phyloP scores from a whole-genome alignment of 2,888 invertebrate genomes.

The Aspidiotus rigidus region DNA sequence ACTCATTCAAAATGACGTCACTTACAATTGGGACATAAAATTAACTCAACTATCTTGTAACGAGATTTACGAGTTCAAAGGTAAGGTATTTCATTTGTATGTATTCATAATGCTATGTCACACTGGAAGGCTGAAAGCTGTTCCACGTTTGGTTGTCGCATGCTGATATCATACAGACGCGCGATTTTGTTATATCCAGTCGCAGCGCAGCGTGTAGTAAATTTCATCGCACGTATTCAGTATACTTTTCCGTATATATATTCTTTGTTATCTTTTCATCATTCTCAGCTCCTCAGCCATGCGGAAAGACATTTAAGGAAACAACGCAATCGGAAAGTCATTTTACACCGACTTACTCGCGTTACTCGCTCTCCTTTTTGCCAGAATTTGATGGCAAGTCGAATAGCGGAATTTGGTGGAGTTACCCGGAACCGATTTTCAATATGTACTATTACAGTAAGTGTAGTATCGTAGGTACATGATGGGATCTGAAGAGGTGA shows the following conservation, averaged over 20 bases:
- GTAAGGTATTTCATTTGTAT: conserved; percentile 35
- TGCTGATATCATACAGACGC: not conserved
- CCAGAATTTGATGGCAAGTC: conserved; percentile 19
- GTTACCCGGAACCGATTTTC: conserved; percentile 40
- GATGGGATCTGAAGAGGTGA: no score
- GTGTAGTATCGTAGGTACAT: not conserved
- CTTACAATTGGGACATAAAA: conserved; percentile 42
- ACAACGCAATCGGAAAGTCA: conserved; percentile 59
- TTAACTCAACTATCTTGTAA: conserved; percentile 41
- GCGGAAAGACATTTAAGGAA: conserved; percentile 93
- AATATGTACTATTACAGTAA: conserved; percentile 40
- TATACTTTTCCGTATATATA: not conserved
- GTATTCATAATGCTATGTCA: no score
- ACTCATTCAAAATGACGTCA: conserved; percentile 42
- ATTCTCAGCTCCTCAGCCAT: conserved; percentile 76
- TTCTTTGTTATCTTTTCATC: not conserved
- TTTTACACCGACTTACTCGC: conserved; percentile 25
- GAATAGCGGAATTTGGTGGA: conserved; percentile 38
- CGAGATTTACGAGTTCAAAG: conserved; percentile 39
- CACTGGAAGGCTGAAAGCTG: not conserved
- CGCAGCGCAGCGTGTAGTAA: not conserved
- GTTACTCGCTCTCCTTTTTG: conserved; percentile 27
- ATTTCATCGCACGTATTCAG: not conserved
- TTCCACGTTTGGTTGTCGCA: not conserved
- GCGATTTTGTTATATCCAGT: not conserved